Conservation (phyloP, 1,140 invertebrate species). For the Popillia japonica region DNA sequence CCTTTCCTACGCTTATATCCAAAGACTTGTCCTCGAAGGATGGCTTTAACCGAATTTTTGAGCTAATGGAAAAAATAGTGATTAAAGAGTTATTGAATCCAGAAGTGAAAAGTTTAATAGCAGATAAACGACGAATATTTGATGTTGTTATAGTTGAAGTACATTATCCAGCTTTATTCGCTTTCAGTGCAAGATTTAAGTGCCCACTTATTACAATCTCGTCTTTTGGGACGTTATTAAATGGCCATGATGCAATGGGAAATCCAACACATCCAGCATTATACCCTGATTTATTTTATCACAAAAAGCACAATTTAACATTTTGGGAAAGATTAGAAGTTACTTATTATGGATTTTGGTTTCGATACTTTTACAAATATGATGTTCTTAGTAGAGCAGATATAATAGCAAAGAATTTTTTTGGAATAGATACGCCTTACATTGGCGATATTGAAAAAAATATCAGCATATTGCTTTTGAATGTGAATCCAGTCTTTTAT, state of each 20-base stretch:
- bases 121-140: slow-evolving; percentile 49
- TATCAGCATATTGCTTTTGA: slow-evolving; percentile 41
- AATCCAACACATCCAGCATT: slow-evolving; percentile 59
- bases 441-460: slow-evolving; percentile 43
- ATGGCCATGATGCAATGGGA: slow-evolving; percentile 53
- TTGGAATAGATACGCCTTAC: slow-evolving; percentile 42
- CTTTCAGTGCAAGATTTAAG: slow-evolving; percentile 46
- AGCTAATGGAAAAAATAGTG: slow-evolving; percentile 31
- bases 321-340: slow-evolving; percentile 59
- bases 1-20: neutral
- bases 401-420: slow-evolving; percentile 39
- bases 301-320: slow-evolving; percentile 50
- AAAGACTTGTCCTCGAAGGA: slow-evolving; percentile 13
- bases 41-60: slow-evolving; percentile 8
- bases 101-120: slow-evolving; percentile 54
- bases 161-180: slow-evolving; percentile 48
- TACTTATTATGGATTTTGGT: slow-evolving; percentile 44
- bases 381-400: slow-evolving; percentile 41
- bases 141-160: slow-evolving; percentile 54
- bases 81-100: slow-evolving; percentile 51
- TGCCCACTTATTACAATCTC: slow-evolving; percentile 51
- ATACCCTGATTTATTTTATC: slow-evolving; percentile 57
- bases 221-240: slow-evolving; percentile 38
- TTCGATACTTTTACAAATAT: slow-evolving; percentile 49
- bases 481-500: slow-evolving; percentile 40